Evolutionary conservation across 2,797 vertebrate genomes (phyloP).

Genomic region (Neosilurus mollespiculum): DNA sequence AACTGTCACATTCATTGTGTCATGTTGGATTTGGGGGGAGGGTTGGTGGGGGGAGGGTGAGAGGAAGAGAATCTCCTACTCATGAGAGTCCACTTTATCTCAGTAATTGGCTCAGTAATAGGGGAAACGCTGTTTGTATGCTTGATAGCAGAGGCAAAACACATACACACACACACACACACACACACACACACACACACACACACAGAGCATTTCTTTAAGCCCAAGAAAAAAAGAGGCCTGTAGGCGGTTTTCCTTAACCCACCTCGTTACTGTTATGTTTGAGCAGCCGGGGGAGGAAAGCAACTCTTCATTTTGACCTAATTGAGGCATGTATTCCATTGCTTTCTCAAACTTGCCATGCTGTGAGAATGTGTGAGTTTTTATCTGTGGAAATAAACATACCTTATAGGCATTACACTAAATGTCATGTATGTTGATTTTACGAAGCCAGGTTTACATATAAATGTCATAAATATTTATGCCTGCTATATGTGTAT

Average conservation of each 20-base stretch:
- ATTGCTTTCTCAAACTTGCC: conserved; percentile 70
- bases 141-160: conserved; percentile 56
- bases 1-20: conserved; percentile 54
- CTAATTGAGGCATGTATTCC: conserved; percentile 75
- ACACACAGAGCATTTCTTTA: conserved; percentile 45
- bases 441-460: background rate
- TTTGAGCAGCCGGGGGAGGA: conserved; percentile 67
- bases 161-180: conserved; percentile 42
- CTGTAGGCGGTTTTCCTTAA: conserved; percentile 66
- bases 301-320: conserved; percentile 77
- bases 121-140: conserved; percentile 55
- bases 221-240: conserved; percentile 53
- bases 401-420: conserved; percentile 64
- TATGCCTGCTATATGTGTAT: background rate
- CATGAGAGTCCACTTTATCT: conserved; percentile 59
- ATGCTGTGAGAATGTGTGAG: conserved; percentile 62
- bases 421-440: conserved; percentile 5
- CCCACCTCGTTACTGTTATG: conserved; percentile 73
- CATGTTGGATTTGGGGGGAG: conserved; percentile 44
- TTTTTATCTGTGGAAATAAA: conserved; percentile 57
- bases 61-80: conserved; percentile 42
- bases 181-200: conserved; percentile 27
- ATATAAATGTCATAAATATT: background rate
- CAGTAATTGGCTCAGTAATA: conserved; percentile 56
- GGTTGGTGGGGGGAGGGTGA: conserved; percentile 18